Evolutionary conservation across 2,888 invertebrate genomes (phyloP), one percentile per base, ranked within the genome.

Genomic region (Autographa pulchrina): DNA sequence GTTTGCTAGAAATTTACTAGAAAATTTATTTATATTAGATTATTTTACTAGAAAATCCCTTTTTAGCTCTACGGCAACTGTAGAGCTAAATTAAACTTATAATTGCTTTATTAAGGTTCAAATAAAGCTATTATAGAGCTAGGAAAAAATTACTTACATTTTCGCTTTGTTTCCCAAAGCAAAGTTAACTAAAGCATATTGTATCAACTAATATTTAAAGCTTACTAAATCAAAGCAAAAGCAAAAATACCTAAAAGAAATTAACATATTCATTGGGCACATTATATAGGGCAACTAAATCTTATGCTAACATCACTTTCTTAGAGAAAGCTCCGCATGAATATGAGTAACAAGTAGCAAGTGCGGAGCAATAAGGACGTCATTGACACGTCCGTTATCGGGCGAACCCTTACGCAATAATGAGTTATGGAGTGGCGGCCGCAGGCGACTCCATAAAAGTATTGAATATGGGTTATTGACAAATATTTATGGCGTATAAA

Each of bases 401-500:
- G 81, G 80, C 74, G 88, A 91, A 90, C 94, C 93, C 92, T 92
- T 92, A 85, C 90, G 88, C 89, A 90, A 92, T 92, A 93, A 92
- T 94, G 93, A 94, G 90, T 93, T 93, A 93, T 93, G 92, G 90
- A 93, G 93, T 92, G 92, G 90, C 90, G 80, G 91, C 93, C 92
- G 91, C 93, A 89, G 90, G 90, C 90, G 89, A 93, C 90, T 93
- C 91, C 93, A 95, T 95, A 94, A 95, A 94, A 90, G 92, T 92
- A 94, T 94, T 93, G 91, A 94, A 90, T 92, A 93, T 90, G 92
- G 93, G 93, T 94, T 95, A 95, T 94, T 95, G 95, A 94, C 95
- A 95, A 95, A 95, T 95, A 95, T 95, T 95, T 95, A 95, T 94
- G 93, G 92, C 92, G 92, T 93, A 95, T 94, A 94, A 95, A 94